phyloP scores from a whole-genome alignment of 1,140 invertebrate genomes.

The Caenorhabditis briggsae region DNA sequence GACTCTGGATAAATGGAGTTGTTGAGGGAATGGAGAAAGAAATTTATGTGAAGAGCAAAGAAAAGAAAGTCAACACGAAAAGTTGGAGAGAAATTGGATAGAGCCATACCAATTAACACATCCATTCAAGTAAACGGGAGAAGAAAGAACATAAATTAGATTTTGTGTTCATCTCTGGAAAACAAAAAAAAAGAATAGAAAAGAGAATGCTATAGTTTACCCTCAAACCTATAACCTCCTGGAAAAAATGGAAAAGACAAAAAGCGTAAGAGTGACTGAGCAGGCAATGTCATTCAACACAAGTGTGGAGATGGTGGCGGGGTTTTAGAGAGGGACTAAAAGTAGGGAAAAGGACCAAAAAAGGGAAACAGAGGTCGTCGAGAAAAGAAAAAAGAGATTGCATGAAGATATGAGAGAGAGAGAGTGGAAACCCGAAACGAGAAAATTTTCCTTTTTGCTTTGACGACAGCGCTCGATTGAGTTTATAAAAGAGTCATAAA shows the following conservation, averaged over 20 bases:
- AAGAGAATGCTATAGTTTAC: no score
- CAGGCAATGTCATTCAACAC: slow-evolving; percentile 39
- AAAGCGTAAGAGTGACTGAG: slow-evolving; percentile 30
- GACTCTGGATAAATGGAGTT: not conserved
- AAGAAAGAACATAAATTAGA: not conserved
- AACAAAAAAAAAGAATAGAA: no score
- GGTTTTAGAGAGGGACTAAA: not conserved
- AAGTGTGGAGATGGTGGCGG: slow-evolving; percentile 18
- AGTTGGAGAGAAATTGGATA: not conserved
- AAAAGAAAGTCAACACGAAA: not conserved
- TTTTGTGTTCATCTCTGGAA: no score
- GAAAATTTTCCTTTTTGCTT: not conserved
- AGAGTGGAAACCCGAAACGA: slow-evolving; percentile 22
- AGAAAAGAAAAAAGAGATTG: slow-evolving; percentile 4
- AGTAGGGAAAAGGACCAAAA: not conserved
- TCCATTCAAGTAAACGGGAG: not conserved
- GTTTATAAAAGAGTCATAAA: slow-evolving; percentile 4
- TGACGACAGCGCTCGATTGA: not conserved
- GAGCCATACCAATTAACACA: no score
- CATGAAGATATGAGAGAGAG: not conserved
- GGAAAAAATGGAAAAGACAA: slow-evolving; percentile 6
- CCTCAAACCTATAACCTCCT: not conserved
- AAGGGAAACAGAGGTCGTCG: slow-evolving; percentile 1
- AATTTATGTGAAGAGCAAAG: not conserved
- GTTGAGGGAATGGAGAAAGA: not conserved